These are phyloP conservation scores for Rhadina sibilatrix DNA, from an alignment of 2,113 vertebrate species.

Conservation along the genomic window DNA sequence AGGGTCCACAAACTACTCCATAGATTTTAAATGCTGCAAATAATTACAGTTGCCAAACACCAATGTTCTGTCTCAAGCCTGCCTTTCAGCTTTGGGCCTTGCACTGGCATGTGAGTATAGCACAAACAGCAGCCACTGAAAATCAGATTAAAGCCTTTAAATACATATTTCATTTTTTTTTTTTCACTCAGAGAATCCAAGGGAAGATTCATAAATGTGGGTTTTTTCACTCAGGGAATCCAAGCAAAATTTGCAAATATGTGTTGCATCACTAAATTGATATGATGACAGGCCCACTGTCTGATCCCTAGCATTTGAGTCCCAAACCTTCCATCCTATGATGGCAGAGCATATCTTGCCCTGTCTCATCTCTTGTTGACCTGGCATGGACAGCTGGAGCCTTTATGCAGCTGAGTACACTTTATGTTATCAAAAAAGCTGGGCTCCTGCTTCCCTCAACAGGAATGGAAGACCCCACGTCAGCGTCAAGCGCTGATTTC, in stretches of 20 bases:
- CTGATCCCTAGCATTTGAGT: not conserved
- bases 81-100: not conserved
- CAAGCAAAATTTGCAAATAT: not conserved
- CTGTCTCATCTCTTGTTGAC: not conserved
- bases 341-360: not conserved
- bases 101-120: not conserved
- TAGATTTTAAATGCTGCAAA: not conserved
- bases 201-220: not conserved
- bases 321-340: not conserved
- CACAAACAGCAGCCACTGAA: not conserved
- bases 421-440: not conserved
- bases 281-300: fast-evolving
- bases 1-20: not conserved
- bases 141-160: not conserved
- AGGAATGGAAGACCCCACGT: not conserved
- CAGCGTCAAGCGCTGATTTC: not conserved
- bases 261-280: not conserved
- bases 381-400: not conserved
- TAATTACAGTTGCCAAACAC: not conserved
- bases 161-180: not conserved
- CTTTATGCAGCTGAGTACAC: not conserved
- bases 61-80: not conserved
- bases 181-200: not conserved
- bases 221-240: not conserved
- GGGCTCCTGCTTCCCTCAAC: not conserved